A percentile compares a stretch with the other conserved stretches of the same genome.
phyloP scores from a whole-genome alignment of 92 coral and sea anemone genomes.

The Montipora capitata region DNA sequence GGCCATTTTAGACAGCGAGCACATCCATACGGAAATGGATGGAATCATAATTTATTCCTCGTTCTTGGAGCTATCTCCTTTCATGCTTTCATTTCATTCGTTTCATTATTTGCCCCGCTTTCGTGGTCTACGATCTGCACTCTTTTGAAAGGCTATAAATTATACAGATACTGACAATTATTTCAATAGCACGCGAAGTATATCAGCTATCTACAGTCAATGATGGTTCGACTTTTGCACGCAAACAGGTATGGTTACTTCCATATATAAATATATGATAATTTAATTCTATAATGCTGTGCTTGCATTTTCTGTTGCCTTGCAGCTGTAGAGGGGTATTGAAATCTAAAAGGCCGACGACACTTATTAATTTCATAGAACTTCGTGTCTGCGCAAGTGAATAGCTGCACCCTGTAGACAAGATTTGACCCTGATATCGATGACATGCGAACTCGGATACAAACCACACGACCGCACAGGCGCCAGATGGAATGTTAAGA shows the following conservation, averaged over 20 bases:
- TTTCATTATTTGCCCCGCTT: too few species aligned
- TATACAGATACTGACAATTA: too few species aligned
- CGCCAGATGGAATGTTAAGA: conserved; percentile 81
- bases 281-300: conserved; percentile 1
- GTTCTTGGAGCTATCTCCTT: too few species aligned
- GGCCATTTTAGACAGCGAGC: too few species aligned
- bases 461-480: conserved; percentile 57
- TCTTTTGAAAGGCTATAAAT: too few species aligned
- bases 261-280: not conserved
- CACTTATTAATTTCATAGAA: conserved; percentile 80
- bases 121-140: too few species aligned
- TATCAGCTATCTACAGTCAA: not conserved
- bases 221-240: not conserved
- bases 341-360: conserved; percentile 80
- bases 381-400: conserved; percentile 33
- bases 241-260: not conserved
- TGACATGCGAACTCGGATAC: conserved; percentile 45
- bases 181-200: not conserved
- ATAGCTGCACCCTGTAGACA: not conserved
- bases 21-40: too few species aligned
- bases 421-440: conserved; percentile 6
- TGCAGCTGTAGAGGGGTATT: not conserved
- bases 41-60: too few species aligned
- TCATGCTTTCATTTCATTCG: too few species aligned
- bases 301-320: not conserved